phyloP scores from a whole-genome alignment of 2,797 vertebrate genomes.

The Apogon talboti region DNA sequence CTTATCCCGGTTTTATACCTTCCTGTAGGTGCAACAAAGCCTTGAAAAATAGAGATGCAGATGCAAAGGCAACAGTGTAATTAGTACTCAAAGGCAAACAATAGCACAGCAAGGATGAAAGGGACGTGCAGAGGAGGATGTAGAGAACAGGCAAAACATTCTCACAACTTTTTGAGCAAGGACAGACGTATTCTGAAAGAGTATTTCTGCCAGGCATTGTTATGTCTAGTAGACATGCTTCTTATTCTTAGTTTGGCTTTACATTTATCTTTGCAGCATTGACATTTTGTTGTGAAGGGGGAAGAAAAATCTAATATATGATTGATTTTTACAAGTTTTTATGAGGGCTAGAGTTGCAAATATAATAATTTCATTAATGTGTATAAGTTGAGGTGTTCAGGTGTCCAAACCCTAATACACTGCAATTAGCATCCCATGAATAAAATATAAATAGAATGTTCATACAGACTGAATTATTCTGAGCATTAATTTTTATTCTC shows the following conservation, averaged over 20 bases:
- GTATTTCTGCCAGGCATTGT: slow-evolving; percentile 1
- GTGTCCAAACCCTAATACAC: not conserved
- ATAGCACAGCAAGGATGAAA: slow-evolving; percentile 4
- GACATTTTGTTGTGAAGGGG: too few relatives aligned
- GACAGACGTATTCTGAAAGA: slow-evolving; percentile 9
- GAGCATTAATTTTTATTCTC: not conserved
- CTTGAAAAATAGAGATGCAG: slow-evolving; percentile 26
- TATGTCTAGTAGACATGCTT: not conserved
- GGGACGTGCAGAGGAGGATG: not conserved
- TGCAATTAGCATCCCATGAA: not conserved
- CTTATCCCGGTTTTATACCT: not conserved
- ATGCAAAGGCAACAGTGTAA: slow-evolving; percentile 15
- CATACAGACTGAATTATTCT: not conserved
- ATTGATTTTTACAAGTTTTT: too few relatives aligned
- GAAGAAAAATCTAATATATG: too few relatives aligned
- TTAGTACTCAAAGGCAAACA: slow-evolving; percentile 25
- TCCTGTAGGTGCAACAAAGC: slow-evolving; percentile 4
- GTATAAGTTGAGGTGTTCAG: too few relatives aligned
- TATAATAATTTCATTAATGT: too few relatives aligned
- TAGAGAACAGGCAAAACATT: slow-evolving; percentile 8
- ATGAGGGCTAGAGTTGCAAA: too few relatives aligned
- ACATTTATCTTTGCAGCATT: too few relatives aligned
- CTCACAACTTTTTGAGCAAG: slow-evolving; percentile 16
- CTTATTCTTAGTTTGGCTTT: too few relatives aligned
- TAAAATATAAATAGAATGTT: not conserved